Evolutionary conservation across 1,140 invertebrate species (phyloP).

Genomic region (Diachasmimorpha longicaudata): DNA sequence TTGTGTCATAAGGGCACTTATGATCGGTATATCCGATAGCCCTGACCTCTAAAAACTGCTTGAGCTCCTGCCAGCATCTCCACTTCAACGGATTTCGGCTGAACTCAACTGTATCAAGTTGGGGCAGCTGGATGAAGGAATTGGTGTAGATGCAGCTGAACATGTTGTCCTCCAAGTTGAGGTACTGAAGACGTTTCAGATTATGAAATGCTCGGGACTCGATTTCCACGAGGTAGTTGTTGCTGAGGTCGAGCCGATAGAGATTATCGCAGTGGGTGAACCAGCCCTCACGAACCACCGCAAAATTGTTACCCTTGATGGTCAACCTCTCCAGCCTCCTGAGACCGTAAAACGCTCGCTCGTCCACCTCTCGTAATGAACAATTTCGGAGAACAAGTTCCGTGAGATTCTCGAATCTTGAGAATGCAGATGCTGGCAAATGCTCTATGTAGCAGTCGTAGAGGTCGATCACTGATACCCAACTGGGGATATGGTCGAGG

Average conservation of each 20-base stretch:
- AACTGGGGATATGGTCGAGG: slow-evolving; percentile 30
- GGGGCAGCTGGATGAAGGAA: slow-evolving; percentile 34
- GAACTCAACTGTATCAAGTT: slow-evolving; percentile 39
- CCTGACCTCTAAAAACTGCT: slow-evolving; percentile 40
- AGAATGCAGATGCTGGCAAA: slow-evolving; percentile 26
- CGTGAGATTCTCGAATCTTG: slow-evolving; percentile 33
- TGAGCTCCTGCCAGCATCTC: slow-evolving; percentile 44
- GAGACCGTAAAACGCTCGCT: slow-evolving; percentile 33
- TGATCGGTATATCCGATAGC: slow-evolving; percentile 39
- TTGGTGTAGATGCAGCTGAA: slow-evolving; percentile 44
- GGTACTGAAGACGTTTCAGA: slow-evolving; percentile 33
- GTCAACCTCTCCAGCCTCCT: slow-evolving; percentile 34
- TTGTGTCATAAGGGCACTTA: slow-evolving; percentile 44
- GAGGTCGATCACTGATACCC: slow-evolving; percentile 39
- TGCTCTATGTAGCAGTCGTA: slow-evolving; percentile 35
- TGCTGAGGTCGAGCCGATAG: slow-evolving; percentile 38
- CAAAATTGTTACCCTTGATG: slow-evolving; percentile 39
- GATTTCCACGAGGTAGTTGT: slow-evolving; percentile 43
- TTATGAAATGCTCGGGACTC: slow-evolving; percentile 35
- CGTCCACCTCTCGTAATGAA: slow-evolving; percentile 34
- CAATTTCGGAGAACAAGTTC: slow-evolving; percentile 41
- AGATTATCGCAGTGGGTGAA: slow-evolving; percentile 36
- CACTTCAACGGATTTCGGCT: slow-evolving; percentile 45
- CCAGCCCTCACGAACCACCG: slow-evolving; percentile 33
- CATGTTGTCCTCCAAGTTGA: slow-evolving; percentile 45